Evolutionary conservation across 2,888 invertebrate genomes (phyloP).

Genomic region (Polia nebulosa): DNA sequence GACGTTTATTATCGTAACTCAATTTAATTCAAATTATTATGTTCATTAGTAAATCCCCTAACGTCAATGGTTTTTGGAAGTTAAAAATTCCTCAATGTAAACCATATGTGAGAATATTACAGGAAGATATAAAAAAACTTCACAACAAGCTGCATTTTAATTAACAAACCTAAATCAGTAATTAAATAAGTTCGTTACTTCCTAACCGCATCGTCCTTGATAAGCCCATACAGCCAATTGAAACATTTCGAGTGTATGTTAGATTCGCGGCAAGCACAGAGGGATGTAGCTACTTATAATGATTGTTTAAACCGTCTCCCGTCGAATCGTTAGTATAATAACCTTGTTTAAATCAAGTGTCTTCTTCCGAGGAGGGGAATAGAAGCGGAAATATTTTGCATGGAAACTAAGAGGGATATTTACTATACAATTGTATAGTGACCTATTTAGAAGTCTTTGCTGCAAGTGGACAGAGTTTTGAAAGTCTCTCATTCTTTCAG

Average conservation of each 20-base stretch:
- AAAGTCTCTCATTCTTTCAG: not conserved
- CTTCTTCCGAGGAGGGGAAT: conserved; percentile 76
- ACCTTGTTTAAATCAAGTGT: conserved; percentile 76
- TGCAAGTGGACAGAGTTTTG: not conserved
- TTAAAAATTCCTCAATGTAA: not conserved
- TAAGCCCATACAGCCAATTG: conserved; percentile 55
- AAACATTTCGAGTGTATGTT: conserved; percentile 59
- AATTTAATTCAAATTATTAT: not conserved
- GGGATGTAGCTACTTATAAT: conserved; percentile 78
- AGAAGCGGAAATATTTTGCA: conserved; percentile 65
- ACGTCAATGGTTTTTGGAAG: not conserved
- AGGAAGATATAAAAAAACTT: not conserved
- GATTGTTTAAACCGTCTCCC: conserved; percentile 74
- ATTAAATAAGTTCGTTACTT: conserved; percentile 47
- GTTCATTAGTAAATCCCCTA: not conserved
- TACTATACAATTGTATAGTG: conserved; percentile 42
- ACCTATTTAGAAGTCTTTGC: conserved; percentile 21
- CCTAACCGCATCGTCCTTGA: conserved; percentile 38
- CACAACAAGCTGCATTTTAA: not conserved
- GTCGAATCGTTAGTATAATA: conserved; percentile 76
- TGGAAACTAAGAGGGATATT: conserved; percentile 61
- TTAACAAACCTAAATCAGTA: conserved; percentile 25
- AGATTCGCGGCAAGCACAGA: conserved; percentile 57
- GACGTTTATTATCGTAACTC: not conserved
- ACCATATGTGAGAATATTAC: not conserved